A percentile compares a stretch with the other conserved stretches of the same genome.
Conservation (phyloP, 2,113 vertebrate species). For the Tragelaphus strepsiceros region DNA sequence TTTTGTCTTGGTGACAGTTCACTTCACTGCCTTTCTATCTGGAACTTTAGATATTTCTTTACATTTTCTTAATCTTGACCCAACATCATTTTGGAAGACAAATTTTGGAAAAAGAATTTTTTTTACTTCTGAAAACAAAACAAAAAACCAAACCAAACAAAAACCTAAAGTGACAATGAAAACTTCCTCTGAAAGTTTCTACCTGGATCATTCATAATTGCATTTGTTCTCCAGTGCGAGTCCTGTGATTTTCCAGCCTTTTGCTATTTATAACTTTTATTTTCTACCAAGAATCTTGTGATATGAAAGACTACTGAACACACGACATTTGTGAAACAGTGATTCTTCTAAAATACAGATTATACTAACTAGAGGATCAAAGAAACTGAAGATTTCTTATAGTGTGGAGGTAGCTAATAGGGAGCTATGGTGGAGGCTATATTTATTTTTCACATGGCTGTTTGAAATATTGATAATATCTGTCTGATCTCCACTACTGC, state of each 20-base stretch:
- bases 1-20: background rate
- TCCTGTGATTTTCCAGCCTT: background rate
- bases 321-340: background rate
- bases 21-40: background rate
- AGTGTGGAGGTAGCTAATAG: background rate
- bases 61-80: slow-evolving; percentile 8
- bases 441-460: background rate
- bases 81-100: background rate
- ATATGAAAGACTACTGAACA: background rate
- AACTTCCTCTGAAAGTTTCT: background rate
- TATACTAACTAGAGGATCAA: background rate
- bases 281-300: background rate
- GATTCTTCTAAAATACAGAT: background rate
- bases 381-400: background rate
- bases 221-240: background rate
- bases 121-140: background rate
- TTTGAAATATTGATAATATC: background rate
- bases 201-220: background rate
- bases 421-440: background rate
- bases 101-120: background rate
- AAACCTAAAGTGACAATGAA: background rate
- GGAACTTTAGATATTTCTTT: slow-evolving; percentile 1
- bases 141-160: background rate
- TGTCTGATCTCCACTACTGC: background rate
- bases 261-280: background rate